These are phyloP conservation scores for Acanthopagrus latus DNA, from an alignment of 2,797 vertebrate species.

Conservation along the genomic window DNA sequence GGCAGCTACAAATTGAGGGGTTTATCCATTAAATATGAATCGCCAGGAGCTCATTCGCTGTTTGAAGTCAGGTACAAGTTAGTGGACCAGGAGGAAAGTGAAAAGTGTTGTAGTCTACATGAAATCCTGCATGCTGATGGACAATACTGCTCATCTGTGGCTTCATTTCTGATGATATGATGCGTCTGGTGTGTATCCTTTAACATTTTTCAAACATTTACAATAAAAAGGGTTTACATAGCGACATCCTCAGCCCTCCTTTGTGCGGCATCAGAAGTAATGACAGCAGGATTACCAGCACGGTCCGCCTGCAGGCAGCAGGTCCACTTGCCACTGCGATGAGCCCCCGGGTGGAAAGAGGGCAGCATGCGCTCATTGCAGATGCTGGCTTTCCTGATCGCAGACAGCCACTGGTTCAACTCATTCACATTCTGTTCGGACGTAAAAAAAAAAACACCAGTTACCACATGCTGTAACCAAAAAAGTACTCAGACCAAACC, in stretches of 20 bases:
- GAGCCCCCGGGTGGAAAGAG: slow-evolving; percentile 89
- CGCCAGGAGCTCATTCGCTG: slow-evolving; percentile 11
- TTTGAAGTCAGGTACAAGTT: slow-evolving; percentile 15
- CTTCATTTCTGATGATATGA: slow-evolving; percentile 6
- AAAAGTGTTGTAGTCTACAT: neutral
- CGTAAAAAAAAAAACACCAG: slow-evolving; percentile 1
- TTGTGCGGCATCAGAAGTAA: neutral
- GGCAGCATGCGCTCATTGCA: slow-evolving; percentile 89
- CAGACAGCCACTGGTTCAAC: slow-evolving; percentile 95
- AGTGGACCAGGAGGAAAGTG: neutral
- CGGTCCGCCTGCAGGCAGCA: slow-evolving; percentile 90
- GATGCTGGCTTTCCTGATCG: slow-evolving; percentile 90
- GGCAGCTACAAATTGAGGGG: slow-evolving; percentile 29
- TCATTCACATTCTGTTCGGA: slow-evolving; percentile 90
- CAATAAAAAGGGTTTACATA: neutral
- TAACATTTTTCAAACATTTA: neutral
- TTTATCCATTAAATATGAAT: slow-evolving; percentile 44
- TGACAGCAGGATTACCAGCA: slow-evolving; percentile 80
- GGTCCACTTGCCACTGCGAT: slow-evolving; percentile 91
- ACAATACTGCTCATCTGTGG: neutral
- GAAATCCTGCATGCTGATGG: neutral
- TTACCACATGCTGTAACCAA: neutral
- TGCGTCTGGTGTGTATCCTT: neutral
- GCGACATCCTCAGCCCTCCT: neutral
- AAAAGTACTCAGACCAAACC: neutral